Conservation (phyloP, 1,140 invertebrate genomes). For the Teleogryllus occipitalis region DNA sequence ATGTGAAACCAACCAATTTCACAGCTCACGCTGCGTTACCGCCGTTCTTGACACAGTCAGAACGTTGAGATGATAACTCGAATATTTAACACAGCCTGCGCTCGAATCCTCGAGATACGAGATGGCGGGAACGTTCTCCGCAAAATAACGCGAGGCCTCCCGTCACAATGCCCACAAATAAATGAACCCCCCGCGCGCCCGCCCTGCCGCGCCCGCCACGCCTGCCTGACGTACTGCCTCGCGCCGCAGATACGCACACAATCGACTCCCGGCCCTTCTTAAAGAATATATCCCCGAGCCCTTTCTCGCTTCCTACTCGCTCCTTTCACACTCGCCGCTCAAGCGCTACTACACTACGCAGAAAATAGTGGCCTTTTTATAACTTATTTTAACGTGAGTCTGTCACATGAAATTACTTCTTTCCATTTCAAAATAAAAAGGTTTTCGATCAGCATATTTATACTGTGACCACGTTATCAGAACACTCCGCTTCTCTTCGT, state of each 20-base stretch:
- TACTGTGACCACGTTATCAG: background rate
- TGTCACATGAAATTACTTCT: background rate
- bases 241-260: background rate
- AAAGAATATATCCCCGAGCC: background rate
- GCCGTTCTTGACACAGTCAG: background rate
- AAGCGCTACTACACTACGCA: background rate
- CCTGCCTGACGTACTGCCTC: no score
- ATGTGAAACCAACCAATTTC: background rate
- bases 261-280: background rate
- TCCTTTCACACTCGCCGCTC: background rate
- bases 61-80: background rate
- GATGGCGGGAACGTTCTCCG: background rate
- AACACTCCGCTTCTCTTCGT: background rate
- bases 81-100: background rate
- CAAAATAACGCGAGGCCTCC: background rate
- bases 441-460: slow-evolving; percentile 5
- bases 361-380: background rate
- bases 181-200: background rate
- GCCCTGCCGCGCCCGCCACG: no score
- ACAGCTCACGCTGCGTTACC: slow-evolving; percentile 2
- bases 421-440: slow-evolving; percentile 2
- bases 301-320: background rate
- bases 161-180: background rate
- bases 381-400: background rate
- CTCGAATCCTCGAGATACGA: background rate